Evolutionary conservation across 2,888 invertebrate species (phyloP).

Genomic region (Eutolmus rufibarbis): DNA sequence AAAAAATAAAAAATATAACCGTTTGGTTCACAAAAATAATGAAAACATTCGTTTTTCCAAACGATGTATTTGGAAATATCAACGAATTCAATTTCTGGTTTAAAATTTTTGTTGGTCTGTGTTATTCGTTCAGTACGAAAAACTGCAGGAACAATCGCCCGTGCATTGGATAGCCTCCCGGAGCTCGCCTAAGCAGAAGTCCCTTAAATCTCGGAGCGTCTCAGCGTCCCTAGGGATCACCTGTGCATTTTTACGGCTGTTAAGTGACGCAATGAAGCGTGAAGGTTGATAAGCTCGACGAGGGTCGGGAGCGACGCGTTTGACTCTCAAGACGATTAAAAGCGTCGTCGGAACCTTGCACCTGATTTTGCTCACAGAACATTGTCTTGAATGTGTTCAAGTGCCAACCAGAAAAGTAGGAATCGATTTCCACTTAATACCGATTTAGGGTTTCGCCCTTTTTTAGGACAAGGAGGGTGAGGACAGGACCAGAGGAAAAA

Average conservation of each 20-base stretch:
- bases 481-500: background rate
- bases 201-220: background rate
- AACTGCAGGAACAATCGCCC: background rate
- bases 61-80: no score
- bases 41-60: no score
- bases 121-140: background rate
- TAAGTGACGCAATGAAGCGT: background rate
- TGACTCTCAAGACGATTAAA: background rate
- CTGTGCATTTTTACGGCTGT: conserved; percentile 21
- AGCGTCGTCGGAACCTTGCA: background rate
- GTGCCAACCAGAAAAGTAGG: background rate
- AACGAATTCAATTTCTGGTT: no score
- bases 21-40: no score
- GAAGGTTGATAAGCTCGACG: conserved; percentile 7
- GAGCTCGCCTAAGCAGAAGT: background rate
- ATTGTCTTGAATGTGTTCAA: background rate
- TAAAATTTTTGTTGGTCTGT: no score
- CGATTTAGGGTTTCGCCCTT: background rate
- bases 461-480: background rate
- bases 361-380: background rate
- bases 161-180: background rate
- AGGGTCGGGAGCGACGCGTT: background rate
- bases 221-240: background rate
- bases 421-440: background rate
- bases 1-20: no score